These are phyloP conservation scores for Scophthalmus maximus DNA, from an alignment of 2,113 vertebrate genomes.

Conservation along the genomic window DNA sequence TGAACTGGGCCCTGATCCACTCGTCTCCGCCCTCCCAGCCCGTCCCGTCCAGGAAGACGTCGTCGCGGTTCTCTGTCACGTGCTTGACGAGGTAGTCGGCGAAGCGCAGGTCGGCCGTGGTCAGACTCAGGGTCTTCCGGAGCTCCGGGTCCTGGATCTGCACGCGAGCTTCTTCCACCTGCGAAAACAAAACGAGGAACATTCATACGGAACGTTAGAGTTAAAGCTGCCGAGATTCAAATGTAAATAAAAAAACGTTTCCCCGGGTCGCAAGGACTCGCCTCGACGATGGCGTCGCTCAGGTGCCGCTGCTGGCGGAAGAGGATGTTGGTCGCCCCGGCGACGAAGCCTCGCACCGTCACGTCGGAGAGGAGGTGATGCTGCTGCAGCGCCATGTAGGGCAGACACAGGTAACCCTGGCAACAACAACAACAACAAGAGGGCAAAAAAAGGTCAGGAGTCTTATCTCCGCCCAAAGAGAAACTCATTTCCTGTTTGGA, in stretches of 20 bases:
- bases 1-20: slow-evolving; percentile 98
- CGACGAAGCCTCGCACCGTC: slow-evolving; percentile 92
- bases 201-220: background rate
- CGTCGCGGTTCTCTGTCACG: slow-evolving; percentile 94
- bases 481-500: background rate
- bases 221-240: background rate
- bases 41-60: slow-evolving; percentile 96
- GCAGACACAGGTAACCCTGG: slow-evolving; percentile 96
- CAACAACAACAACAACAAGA: slow-evolving; percentile 40
- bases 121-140: slow-evolving; percentile 88
- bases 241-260: no score
- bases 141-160: slow-evolving; percentile 95
- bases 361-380: slow-evolving; percentile 97
- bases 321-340: slow-evolving; percentile 96
- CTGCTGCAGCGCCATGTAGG: slow-evolving; percentile 98
- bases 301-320: slow-evolving; percentile 97
- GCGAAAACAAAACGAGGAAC: background rate
- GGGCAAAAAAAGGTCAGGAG: background rate
- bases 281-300: slow-evolving; percentile 94
- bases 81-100: slow-evolving; percentile 95
- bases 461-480: background rate
- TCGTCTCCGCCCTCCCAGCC: slow-evolving; percentile 99
- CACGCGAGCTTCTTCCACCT: slow-evolving; percentile 91
- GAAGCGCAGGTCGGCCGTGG: slow-evolving; percentile 95
- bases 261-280: slow-evolving; percentile 74